Evolutionary conservation across 2,888 invertebrate genomes (phyloP), one percentile per base, ranked within the genome.

Genomic region (Trichacis sp.): DNA sequence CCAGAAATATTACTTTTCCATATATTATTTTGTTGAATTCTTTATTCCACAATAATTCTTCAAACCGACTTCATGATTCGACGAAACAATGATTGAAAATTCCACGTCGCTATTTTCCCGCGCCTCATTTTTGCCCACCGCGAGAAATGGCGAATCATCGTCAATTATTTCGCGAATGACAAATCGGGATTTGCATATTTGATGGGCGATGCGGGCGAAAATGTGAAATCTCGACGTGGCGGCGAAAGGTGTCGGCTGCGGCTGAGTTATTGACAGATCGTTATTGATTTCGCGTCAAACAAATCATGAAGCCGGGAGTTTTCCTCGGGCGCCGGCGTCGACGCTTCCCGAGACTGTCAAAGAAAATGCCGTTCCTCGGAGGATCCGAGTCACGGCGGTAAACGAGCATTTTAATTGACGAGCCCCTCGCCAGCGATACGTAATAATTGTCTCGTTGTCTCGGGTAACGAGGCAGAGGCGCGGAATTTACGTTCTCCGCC

Each of bases 251-350:
- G 66, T 64, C 62, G 59, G 61, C 64, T 61, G 5, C 40, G 62
- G 64, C 57, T 59, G 52, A 50, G 54, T 56, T 66, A 64, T 66
- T 69, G 67, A 67, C 70, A 67, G 70, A 69, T 69, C 60, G 63
- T 48, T 67, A 71, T 71, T 69, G 70, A 71, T 69, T 71, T 71
- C 68, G 62, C 50, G 14, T 29, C 64, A 58, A 57, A 67, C 70
- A 71, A 69, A 71, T 71, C 67, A 68, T 70, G 66, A 66, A 33
- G n/a, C 2, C 40, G n/a, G 3, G 2, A 3, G 9, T 40, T 62
- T 55, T 64, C 24, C 59, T 67, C 46, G 43, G 50, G 48, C 52
- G n/a, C n/a, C n/a, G n/a, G n/a, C n/a, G n/a, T n/a, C n/a, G n/a
- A n/a, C n/a, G 58, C 51, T 66, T 53, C 24, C n/a, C n/a, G n/a